Percentiles rank a stretch among this genome's conserved stretches.
Conservation (phyloP, 2,113 vertebrate species). For the Maccullochella peelii region DNA sequence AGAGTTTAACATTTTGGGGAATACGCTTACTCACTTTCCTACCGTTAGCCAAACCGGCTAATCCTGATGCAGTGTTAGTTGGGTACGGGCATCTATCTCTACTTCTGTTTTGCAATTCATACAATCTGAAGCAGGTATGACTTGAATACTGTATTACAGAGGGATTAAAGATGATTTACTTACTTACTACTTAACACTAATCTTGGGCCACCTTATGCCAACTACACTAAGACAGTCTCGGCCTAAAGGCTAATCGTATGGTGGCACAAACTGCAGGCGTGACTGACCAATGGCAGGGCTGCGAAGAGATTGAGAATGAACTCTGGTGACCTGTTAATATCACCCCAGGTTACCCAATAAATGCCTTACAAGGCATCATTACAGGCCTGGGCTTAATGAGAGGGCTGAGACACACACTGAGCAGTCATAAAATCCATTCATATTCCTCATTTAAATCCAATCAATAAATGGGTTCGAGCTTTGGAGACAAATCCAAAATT, state of each 20-base stretch:
- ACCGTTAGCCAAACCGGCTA: too few species aligned
- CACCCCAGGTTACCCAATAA: conserved; percentile 23
- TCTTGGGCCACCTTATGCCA: conserved; percentile 64
- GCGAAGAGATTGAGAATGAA: conserved; percentile 21
- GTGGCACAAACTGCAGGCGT: not conserved
- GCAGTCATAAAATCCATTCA: conserved; percentile 14
- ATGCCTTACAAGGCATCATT: not conserved
- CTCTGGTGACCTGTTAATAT: conserved; percentile 51
- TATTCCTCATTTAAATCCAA: not conserved
- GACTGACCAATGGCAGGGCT: conserved; percentile 41
- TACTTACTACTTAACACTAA: conserved; percentile 67
- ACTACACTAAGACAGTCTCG: conserved; percentile 30
- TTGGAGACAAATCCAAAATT: not conserved
- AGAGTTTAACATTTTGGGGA: not conserved
- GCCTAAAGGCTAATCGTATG: conserved; percentile 49
- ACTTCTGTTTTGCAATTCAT: not conserved
- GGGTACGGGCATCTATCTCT: not conserved
- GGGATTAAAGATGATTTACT: not conserved
- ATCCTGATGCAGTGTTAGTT: not conserved
- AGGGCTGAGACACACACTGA: not conserved
- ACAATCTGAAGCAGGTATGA: not conserved
- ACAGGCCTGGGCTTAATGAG: not conserved
- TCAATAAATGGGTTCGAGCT: not conserved
- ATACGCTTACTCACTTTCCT: not conserved
- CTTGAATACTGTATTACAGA: not conserved